phyloP scores from a whole-genome alignment of 2,888 invertebrate species.

The Platycnemis pennipes region DNA sequence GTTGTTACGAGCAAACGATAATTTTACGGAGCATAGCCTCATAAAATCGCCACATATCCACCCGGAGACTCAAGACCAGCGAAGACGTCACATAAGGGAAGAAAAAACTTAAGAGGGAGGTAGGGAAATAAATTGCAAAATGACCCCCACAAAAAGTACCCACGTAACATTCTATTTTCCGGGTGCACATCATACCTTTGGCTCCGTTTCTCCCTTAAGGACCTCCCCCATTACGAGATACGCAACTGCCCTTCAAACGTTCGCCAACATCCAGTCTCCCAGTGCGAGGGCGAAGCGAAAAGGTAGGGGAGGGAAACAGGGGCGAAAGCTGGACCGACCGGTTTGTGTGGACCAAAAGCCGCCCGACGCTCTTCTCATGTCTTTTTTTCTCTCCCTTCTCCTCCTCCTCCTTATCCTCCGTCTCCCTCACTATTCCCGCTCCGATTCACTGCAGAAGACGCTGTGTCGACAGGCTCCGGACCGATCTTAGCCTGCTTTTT shows the following conservation, averaged over 20 bases:
- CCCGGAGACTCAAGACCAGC: background rate
- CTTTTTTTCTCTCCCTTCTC: constrained; percentile 64
- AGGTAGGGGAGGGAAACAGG: constrained; percentile 75
- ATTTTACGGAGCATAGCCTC: background rate
- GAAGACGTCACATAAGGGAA: background rate
- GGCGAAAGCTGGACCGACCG: constrained; percentile 75
- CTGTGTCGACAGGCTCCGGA: constrained; percentile 56
- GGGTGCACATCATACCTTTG: constrained; percentile 10
- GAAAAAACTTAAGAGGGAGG: background rate
- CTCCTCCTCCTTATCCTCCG: constrained; percentile 34
- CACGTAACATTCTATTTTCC: constrained; percentile 35
- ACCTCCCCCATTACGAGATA: constrained; percentile 46
- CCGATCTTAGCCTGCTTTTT: background rate
- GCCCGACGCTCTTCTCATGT: constrained; percentile 71
- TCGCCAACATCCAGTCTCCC: constrained; percentile 72
- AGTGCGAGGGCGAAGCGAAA: constrained; percentile 73
- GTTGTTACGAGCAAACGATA: no score
- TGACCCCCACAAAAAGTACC: background rate
- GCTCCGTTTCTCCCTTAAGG: constrained; percentile 10
- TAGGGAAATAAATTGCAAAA: background rate
- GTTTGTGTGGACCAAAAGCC: constrained; percentile 75
- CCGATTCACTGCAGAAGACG: constrained; percentile 54
- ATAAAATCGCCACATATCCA: background rate
- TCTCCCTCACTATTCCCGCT: constrained; percentile 40
- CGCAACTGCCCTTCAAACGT: constrained; percentile 57